These are phyloP conservation scores for Eudyptes chrysolophus DNA, from an alignment of 2,113 vertebrate species.

Conservation along the genomic window DNA sequence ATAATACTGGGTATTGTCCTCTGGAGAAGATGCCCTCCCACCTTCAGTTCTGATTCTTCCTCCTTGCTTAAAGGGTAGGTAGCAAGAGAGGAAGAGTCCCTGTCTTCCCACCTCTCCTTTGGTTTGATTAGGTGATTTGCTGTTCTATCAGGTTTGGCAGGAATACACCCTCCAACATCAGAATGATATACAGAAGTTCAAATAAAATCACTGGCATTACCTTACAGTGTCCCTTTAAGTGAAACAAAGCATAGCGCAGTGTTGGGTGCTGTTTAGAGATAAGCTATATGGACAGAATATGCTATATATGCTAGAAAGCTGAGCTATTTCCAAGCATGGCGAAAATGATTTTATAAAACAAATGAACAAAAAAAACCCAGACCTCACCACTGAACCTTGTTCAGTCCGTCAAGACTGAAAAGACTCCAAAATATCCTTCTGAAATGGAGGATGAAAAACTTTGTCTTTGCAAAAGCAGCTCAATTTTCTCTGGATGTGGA, in stretches of 20 bases:
- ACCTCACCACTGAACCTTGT: not conserved
- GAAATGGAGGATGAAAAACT: not conserved
- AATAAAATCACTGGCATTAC: not conserved
- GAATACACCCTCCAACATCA: not conserved
- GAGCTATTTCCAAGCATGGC: not conserved
- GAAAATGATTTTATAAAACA: not conserved
- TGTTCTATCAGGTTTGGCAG: not conserved
- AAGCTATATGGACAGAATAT: not conserved
- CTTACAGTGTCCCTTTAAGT: not conserved
- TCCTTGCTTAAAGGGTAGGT: not conserved
- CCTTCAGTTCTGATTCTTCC: not conserved
- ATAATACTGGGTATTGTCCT: not conserved
- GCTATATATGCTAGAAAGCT: not conserved
- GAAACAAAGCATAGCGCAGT: not conserved
- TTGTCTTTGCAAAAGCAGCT: not conserved
- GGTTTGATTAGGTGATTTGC: not conserved
- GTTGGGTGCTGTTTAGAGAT: not conserved
- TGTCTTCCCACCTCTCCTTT: not conserved
- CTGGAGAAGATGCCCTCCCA: not conserved
- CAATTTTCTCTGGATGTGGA: not conserved
- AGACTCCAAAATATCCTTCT: not conserved
- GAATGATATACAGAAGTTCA: not conserved
- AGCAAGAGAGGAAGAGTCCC: not conserved
- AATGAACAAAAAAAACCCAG: accelerated
- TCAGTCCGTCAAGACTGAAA: not conserved